Evolutionary conservation across 37 sponge, comb jelly and placozoan species (phyloP).

Genomic region (Dysidea cf. avara): DNA sequence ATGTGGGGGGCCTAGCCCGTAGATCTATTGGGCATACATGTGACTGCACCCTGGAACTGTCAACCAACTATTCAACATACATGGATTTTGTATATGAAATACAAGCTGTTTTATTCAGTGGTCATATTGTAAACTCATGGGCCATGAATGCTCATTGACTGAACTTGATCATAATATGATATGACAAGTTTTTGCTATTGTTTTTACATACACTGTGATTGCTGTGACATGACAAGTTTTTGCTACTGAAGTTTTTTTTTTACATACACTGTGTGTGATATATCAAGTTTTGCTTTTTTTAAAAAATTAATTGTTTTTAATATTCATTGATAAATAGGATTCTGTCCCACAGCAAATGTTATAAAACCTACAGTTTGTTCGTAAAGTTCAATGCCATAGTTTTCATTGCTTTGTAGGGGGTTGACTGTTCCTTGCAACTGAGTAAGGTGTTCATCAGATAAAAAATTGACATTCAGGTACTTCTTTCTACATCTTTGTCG

Average conservation of each 20-base stretch:
- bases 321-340: background rate
- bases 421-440: background rate
- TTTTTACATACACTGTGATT: too few relatives aligned
- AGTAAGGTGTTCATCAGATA: background rate
- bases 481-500: background rate
- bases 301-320: background rate
- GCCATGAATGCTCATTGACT: conserved; percentile 17
- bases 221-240: too few relatives aligned
- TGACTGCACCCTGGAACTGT: too few relatives aligned
- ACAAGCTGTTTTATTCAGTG: too few relatives aligned
- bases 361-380: conserved; percentile 1
- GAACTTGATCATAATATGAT: background rate
- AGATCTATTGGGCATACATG: too few relatives aligned
- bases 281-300: too few relatives aligned
- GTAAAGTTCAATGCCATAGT: conserved; percentile 23
- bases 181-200: too few relatives aligned
- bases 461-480: background rate
- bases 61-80: too few relatives aligned
- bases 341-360: background rate
- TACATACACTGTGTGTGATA: too few relatives aligned
- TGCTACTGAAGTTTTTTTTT: too few relatives aligned
- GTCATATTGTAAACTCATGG: conserved; percentile 7
- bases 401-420: conserved; percentile 9
- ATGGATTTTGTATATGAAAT: too few relatives aligned
- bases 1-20: too few relatives aligned